Percentiles rank a stretch among this genome's conserved stretches.
Evolutionary conservation across 2,888 invertebrate species (phyloP).

Genomic region (Sylvicola fuscatus): DNA sequence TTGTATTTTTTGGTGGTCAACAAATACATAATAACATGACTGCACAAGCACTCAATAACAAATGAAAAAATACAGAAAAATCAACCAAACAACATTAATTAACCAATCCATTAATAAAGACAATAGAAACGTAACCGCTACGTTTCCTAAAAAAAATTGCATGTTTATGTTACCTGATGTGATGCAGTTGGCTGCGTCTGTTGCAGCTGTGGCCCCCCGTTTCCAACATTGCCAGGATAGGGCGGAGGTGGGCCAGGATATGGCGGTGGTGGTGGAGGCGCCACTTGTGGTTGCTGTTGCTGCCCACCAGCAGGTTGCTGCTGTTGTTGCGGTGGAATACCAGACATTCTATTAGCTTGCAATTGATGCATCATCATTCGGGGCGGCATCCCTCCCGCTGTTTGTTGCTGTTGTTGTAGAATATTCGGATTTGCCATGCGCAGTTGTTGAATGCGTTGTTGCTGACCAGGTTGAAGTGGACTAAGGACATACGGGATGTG

Average conservation of each 20-base stretch:
- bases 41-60: too few relatives aligned
- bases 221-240: conserved; percentile 33
- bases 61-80: too few relatives aligned
- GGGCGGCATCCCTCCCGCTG: conserved; percentile 6
- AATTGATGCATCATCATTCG: conserved; percentile 14
- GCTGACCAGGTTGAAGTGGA: conserved; percentile 2
- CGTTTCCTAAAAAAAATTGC: too few relatives aligned
- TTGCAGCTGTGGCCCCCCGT: conserved; percentile 13
- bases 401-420: conserved; percentile 2
- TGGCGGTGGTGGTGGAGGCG: conserved; percentile 50
- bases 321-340: not conserved
- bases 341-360: conserved; percentile 15
- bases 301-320: conserved; percentile 12
- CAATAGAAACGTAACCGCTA: too few relatives aligned
- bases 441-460: conserved; percentile 6
- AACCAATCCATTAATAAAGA: too few relatives aligned
- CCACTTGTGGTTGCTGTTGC: conserved; percentile 10
- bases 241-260: conserved; percentile 50
- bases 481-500: conserved; percentile 1
- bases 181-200: too few relatives aligned
- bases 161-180: not conserved
- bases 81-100: too few relatives aligned
- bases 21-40: too few relatives aligned
- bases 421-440: conserved; percentile 6
- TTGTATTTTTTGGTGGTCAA: too few relatives aligned